Evolutionary conservation across 2,797 vertebrate genomes (phyloP).

Genomic region (Leptatherina wallacei): DNA sequence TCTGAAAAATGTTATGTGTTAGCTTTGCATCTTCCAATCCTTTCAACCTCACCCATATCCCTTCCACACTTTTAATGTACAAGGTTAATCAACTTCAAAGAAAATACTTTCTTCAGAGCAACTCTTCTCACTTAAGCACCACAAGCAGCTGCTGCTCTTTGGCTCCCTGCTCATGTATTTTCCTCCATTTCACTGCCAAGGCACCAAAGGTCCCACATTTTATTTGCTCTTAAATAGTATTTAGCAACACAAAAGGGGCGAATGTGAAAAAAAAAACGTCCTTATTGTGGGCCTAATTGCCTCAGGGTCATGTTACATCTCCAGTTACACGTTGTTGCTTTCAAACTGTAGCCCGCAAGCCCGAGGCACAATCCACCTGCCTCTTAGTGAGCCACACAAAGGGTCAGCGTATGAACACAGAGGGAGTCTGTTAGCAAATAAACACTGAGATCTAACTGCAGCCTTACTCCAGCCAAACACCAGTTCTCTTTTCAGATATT

Average conservation of each 20-base stretch:
- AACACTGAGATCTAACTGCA: slow-evolving; percentile 69
- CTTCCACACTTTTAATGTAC: slow-evolving; percentile 30
- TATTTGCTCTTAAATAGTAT: slow-evolving; percentile 79
- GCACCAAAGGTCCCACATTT: slow-evolving; percentile 57
- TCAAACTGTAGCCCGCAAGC: slow-evolving; percentile 82
- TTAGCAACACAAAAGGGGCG: slow-evolving; percentile 80
- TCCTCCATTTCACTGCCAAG: slow-evolving; percentile 37
- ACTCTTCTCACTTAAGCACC: slow-evolving; percentile 26
- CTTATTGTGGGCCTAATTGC: slow-evolving; percentile 87
- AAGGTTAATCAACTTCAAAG: slow-evolving; percentile 62
- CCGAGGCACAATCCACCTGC: slow-evolving; percentile 83
- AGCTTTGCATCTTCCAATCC: slow-evolving; percentile 25
- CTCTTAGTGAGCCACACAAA: slow-evolving; percentile 79
- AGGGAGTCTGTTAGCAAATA: slow-evolving; percentile 81
- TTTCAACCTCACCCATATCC: slow-evolving; percentile 13
- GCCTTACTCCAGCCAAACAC: slow-evolving; percentile 51
- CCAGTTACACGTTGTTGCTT: slow-evolving; percentile 84
- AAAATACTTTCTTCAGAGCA: slow-evolving; percentile 21
- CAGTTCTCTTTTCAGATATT: slow-evolving; percentile 50
- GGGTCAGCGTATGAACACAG: slow-evolving; percentile 76
- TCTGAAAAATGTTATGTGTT: slow-evolving; percentile 47
- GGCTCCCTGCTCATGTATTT: slow-evolving; percentile 28
- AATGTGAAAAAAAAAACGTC: slow-evolving; percentile 75
- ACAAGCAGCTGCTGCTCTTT: slow-evolving; percentile 41
- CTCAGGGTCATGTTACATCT: slow-evolving; percentile 82